These are phyloP conservation scores for Sebastes trivittatus DNA, from an alignment of 2,797 vertebrate species.

Conservation along the genomic window DNA sequence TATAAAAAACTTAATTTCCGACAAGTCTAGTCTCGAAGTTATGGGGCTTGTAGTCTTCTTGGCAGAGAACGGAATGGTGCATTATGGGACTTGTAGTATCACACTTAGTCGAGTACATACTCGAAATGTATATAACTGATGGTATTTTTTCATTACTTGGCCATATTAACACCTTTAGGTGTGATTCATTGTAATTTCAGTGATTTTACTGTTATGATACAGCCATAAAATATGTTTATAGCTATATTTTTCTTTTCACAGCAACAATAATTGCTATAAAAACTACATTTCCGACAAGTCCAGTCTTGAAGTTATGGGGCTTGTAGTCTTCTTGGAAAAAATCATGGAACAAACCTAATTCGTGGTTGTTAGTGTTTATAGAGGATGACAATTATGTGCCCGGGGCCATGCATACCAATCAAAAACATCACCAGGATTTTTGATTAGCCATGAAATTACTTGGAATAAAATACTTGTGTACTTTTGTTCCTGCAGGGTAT, in stretches of 20 bases:
- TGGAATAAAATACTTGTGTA: not conserved
- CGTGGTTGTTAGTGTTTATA: not conserved
- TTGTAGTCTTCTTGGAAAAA: constrained; percentile 17
- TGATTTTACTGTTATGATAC: not conserved
- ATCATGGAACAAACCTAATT: not conserved
- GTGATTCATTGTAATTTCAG: not conserved
- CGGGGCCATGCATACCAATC: constrained; percentile 4
- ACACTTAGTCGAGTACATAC: accelerated
- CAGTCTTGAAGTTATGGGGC: not conserved
- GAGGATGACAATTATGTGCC: not conserved
- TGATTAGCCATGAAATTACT: not conserved
- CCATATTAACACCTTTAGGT: not conserved
- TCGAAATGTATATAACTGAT: not conserved
- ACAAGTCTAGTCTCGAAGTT: not conserved
- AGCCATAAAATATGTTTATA: not conserved
- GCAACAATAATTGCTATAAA: not conserved
- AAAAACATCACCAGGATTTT: not conserved
- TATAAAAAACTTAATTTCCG: constrained; percentile 34
- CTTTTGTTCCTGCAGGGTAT: not conserved
- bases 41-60: constrained; percentile 49
- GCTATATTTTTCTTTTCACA: not conserved
- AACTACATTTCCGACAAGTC: constrained; percentile 37
- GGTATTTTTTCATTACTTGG: not conserved
- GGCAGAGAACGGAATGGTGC: not conserved
- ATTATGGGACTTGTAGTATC: constrained; percentile 18